Evolutionary conservation across 2,888 invertebrate genomes (phyloP).

Genomic region (Aricia artaxerxes): DNA sequence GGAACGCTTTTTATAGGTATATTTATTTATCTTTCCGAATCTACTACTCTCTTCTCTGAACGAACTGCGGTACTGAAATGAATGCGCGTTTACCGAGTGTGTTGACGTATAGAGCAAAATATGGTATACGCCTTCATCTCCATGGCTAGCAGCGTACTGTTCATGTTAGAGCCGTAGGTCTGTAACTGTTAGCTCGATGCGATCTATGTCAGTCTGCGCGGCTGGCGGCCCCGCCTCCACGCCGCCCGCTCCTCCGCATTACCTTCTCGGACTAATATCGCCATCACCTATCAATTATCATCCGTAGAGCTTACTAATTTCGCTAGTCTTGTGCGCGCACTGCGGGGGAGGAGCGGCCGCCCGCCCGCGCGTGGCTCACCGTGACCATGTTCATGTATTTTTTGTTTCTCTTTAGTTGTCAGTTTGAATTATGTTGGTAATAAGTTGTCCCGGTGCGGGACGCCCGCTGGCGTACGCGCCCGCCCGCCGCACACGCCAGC

Average conservation of each 20-base stretch:
- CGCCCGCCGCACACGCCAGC: conserved; percentile 44
- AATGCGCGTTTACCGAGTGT: conserved; percentile 76
- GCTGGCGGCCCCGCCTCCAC: conserved; percentile 54
- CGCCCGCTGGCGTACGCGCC: conserved; percentile 41
- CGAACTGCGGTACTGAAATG: conserved; percentile 74
- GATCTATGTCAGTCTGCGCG: conserved; percentile 68
- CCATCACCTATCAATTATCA: conserved; percentile 70
- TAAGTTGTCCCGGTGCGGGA: conserved; percentile 59
- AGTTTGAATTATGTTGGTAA: conserved; percentile 69
- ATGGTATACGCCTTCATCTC: conserved; percentile 75
- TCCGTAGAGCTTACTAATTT: conserved; percentile 77
- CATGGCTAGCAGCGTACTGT: conserved; percentile 77
- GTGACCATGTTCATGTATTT: conserved; percentile 63
- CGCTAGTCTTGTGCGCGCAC: conserved; percentile 65
- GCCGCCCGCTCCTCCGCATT: conserved; percentile 65
- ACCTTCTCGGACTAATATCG: conserved; percentile 68
- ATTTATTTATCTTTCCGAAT: conserved; percentile 78
- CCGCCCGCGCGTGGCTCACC: conserved; percentile 51
- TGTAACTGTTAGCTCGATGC: conserved; percentile 74
- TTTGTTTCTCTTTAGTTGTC: conserved; percentile 68
- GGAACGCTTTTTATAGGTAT: conserved; percentile 80
- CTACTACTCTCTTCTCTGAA: conserved; percentile 73
- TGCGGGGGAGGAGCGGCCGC: conserved; percentile 51
- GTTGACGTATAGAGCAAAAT: conserved; percentile 69
- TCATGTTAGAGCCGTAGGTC: conserved; percentile 74